phyloP scores from a whole-genome alignment of 92 coral and sea anemone genomes.

The Montipora capitata region DNA sequence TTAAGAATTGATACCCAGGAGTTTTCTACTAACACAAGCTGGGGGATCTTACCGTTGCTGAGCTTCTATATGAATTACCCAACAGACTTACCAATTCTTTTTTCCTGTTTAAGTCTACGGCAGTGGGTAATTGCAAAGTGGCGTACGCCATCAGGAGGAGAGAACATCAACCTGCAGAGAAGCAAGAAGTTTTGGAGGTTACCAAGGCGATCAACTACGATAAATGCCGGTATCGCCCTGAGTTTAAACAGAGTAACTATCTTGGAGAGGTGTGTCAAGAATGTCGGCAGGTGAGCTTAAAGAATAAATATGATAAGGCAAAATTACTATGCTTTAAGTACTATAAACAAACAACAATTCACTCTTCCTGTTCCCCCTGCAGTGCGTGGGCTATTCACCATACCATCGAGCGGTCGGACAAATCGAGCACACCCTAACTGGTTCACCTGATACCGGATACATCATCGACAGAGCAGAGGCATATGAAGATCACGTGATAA shows the following conservation, averaged over 20 bases:
- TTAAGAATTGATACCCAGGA: no score
- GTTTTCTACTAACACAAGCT: no score
- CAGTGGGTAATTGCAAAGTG: conserved; percentile 85
- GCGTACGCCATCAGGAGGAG: conserved; percentile 69
- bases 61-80: background rate
- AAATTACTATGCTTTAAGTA: background rate
- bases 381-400: conserved; percentile 80
- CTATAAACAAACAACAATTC: no score
- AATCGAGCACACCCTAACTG: conserved; percentile 66
- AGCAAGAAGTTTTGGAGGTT: conserved; percentile 27
- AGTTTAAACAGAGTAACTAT: conserved; percentile 64
- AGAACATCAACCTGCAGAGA: background rate
- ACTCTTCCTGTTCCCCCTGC: background rate
- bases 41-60: no score
- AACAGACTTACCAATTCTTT: background rate
- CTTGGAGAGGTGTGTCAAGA: conserved; percentile 64
- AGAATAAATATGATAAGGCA: background rate
- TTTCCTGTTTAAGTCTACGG: conserved; percentile 70
- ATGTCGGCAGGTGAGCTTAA: conserved; percentile 74
- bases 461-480: conserved; percentile 58
- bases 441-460: conserved; percentile 13
- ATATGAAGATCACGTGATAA: conserved; percentile 76
- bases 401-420: conserved; percentile 83
- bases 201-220: conserved; percentile 83
- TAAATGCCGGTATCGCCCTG: conserved; percentile 65